Evolutionary conservation across 2,888 invertebrate species (phyloP), one percentile per base, ranked within the genome.

Genomic region (Spilosoma lubricipeda): DNA sequence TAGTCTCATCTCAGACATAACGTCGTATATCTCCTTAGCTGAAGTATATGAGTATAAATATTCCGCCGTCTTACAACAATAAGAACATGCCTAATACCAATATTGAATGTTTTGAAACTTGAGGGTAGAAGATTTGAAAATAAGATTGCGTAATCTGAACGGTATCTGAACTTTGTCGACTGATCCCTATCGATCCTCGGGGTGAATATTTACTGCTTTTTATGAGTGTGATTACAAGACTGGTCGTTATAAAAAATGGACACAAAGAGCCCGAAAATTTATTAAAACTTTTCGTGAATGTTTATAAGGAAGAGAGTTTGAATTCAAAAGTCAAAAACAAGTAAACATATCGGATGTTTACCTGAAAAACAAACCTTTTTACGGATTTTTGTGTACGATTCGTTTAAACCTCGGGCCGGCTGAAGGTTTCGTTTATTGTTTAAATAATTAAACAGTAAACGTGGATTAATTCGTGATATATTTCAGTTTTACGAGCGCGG

Each of bases 141-240:
- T 86, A 83, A 85, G 86, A 86, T 90, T 86, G 79, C 77, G 80
- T 75, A 77, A 76, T 82, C 80, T 78, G 82, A 83, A 81, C 72
- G 76, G 81, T 86, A 79, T 83, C 70, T 73, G 64, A 85, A 88
- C 80, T 86, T 86, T 69, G 71, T 63, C 67, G 70, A 73, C 77
- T 85, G 82, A 82, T 83, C 82, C 74, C 65, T 74, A 76, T 82
- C 83, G 80, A 85, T 82, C 78, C 69, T 78, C 76, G 77, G 82
- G 82, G 76, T 74, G 78, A 77, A 85, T 80, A 83, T 85, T 86
- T 81, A 76, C 81, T 82, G 83, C 80, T 85, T 86, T 89, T 87
- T 81, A 82, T 78, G 77, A 80, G 70, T 67, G 72, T 83, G 76
- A 77, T 81, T 78, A 81, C 75, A 72, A 75, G 45, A 70, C 72